Base-by-base conservation (phyloP, 1,140 invertebrate genomes). In the Plectrocnemia conspersa region DNA sequence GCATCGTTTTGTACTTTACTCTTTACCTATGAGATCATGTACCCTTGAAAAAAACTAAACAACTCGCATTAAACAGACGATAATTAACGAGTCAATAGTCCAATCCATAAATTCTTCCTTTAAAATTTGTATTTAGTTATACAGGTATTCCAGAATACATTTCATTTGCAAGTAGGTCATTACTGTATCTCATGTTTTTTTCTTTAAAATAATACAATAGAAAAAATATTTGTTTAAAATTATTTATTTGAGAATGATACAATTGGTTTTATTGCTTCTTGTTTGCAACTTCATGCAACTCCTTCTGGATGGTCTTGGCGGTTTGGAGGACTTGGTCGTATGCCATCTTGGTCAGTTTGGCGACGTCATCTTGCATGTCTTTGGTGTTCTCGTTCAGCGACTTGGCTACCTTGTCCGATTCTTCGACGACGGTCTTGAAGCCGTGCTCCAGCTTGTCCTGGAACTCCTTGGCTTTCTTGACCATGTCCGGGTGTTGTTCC, bases 271-370 rank as follows among this genome's bases (percentile, higher is more conserved):
- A n/a, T n/a, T 32, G 27, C 22, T 5, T 40, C 38, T 61, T 61
- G 52, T 52, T 54, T 46, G 59, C 45, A 22, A 55, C 55, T 15
- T 53, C 55, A n/a, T 54, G 46, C 23, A 54, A 16, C 21, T 61
- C 45, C 38, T 58, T 40, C 18, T 58, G 54, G 25, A 61, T 15
- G 3, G 29, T 33, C 42, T 61, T 44, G 5, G 55, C 54, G 5
- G 45, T 58, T 35, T 49, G 11, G 11, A 61, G 18, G 1, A 61
- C 48, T 22, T 53, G 45, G 38, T 57, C 55, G 52, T 61, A 61
- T 7, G 54, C 55, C 35, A 58, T 54, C 59, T 61, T 61, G 29
- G 59, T 61, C 40, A 58, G 29, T 18, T 58, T 58, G 32, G 38
- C 41, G 15, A 61, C n/a, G 24, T 61, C 59, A 2, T 50, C 50